phyloP scores from a whole-genome alignment of 2,888 invertebrate genomes.

The Lasioglossum oenotherae region DNA sequence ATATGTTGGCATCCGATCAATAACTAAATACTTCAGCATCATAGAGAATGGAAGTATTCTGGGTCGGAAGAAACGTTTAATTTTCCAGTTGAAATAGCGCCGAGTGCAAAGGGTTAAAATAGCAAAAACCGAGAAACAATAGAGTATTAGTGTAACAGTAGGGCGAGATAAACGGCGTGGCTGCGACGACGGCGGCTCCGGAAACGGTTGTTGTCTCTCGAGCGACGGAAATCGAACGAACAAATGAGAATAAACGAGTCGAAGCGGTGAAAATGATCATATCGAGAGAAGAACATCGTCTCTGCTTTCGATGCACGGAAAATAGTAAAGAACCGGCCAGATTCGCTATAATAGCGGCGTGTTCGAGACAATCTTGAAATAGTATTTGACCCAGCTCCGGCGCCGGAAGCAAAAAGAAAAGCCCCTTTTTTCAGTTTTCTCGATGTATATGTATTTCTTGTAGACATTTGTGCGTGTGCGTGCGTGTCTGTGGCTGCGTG shows the following conservation, averaged over 20 bases:
- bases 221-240: neutral
- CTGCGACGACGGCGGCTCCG: neutral
- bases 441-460: conserved; percentile 1
- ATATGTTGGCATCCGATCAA: too few relatives aligned
- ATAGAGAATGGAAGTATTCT: too few relatives aligned
- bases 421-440: neutral
- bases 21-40: too few relatives aligned
- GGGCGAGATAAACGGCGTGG: neutral
- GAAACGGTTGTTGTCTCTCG: neutral
- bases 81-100: too few relatives aligned
- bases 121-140: neutral
- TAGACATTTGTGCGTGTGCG: conserved; percentile 3
- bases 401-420: conserved; percentile 33
- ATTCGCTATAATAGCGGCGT: neutral
- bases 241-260: neutral
- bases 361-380: conserved; percentile 50
- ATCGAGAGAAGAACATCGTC: neutral
- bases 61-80: too few relatives aligned
- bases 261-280: neutral
- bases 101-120: neutral
- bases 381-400: conserved; percentile 70
- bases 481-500: conserved; percentile 6
- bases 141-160: neutral
- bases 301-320: neutral
- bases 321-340: neutral